Conservation (phyloP, 2,113 vertebrate genomes). For the Odontophorus gujanensis region DNA sequence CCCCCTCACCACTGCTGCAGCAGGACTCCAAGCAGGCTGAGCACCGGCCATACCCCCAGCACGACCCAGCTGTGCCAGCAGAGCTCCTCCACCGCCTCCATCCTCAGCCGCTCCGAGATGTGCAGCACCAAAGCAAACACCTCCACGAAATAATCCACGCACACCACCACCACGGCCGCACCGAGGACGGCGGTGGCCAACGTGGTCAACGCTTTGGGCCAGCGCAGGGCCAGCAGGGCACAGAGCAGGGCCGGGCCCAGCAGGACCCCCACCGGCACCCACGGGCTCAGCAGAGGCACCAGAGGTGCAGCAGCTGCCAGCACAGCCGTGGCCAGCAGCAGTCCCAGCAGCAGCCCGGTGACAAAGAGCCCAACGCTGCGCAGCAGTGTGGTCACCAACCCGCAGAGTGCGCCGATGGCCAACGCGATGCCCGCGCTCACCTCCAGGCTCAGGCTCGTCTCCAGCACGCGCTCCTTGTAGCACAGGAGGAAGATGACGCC, state of each 20-base stretch:
- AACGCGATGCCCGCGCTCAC: slow-evolving; percentile 88
- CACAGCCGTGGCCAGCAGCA: slow-evolving; percentile 82
- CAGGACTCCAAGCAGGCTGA: slow-evolving; percentile 85
- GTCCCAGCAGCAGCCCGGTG: slow-evolving; percentile 88
- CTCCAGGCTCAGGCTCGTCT: slow-evolving; percentile 89
- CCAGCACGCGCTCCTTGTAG: slow-evolving; percentile 87
- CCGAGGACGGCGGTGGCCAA: slow-evolving; percentile 86
- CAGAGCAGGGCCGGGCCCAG: slow-evolving; percentile 86
- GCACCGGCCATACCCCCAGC: slow-evolving; percentile 85
- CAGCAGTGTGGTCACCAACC: slow-evolving; percentile 90
- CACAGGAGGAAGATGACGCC: slow-evolving; percentile 89
- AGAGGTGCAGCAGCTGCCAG: slow-evolving; percentile 83
- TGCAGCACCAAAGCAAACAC: slow-evolving; percentile 81
- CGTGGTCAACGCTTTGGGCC: slow-evolving; percentile 86
- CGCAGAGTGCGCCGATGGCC: slow-evolving; percentile 88
- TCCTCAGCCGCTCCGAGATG: slow-evolving; percentile 82
- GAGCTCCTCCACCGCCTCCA: slow-evolving; percentile 41
- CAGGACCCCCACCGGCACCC: slow-evolving; percentile 86
- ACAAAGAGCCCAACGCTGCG: slow-evolving; percentile 90
- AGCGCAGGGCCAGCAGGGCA: slow-evolving; percentile 86
- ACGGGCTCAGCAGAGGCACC: slow-evolving; percentile 84
- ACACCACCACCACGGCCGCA: slow-evolving; percentile 84
- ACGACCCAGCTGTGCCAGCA: slow-evolving; percentile 94
- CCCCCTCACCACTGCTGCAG: slow-evolving; percentile 86
- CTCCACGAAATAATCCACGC: slow-evolving; percentile 89